Evolutionary conservation across 2,797 vertebrate genomes (phyloP), one percentile per base, ranked within the genome.

Genomic region (Labeo calbasu): DNA sequence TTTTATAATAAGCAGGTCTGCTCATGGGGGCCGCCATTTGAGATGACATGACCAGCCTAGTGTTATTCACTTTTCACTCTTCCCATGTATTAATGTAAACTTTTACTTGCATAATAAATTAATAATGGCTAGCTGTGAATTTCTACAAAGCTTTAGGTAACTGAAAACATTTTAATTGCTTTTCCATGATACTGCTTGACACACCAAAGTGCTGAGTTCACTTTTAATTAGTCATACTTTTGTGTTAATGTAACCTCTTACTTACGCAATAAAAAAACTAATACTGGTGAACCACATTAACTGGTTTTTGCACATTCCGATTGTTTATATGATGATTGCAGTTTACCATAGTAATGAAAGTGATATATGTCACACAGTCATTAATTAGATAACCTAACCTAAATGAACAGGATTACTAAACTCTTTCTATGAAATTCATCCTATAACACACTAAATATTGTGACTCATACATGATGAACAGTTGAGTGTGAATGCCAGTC

Each of bases 201-300:
- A 43, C 21, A 23, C 8, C 21, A 59, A 59, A 23, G 43, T 6
- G 43, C 36, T 17, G 1, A 43, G 14, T 61, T 61, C n/a, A 61
- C 3, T 1, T 61, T 61, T 23, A 43, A 21, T 21, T 63, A 28
- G 25, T 32, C 76, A 63, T 48, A 28, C 10, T 28, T 78, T 48
- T 48, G 40, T 28, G 5, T 78, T 48, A 28, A 21, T 78, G 43
- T 78, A 46, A 48, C 57, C 25, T 2, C 25, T 77, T 77, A 77
- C 40, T 59, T 43, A 11, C 2, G 0, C 21, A 40, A 9, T 14
- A 36, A 55, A 36, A 46, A 61, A 14, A 59, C 13, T 28, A 51
- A n/a, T 66, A 32, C 23, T 25, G 17, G 13, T 79, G 0, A 79
- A 28, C 10, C 28, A 19, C 9, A 48, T 28, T 0, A 63, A 50